These are phyloP conservation scores for Podarcis cretensis DNA, from an alignment of 2,113 vertebrate genomes.

Conservation along the genomic window DNA sequence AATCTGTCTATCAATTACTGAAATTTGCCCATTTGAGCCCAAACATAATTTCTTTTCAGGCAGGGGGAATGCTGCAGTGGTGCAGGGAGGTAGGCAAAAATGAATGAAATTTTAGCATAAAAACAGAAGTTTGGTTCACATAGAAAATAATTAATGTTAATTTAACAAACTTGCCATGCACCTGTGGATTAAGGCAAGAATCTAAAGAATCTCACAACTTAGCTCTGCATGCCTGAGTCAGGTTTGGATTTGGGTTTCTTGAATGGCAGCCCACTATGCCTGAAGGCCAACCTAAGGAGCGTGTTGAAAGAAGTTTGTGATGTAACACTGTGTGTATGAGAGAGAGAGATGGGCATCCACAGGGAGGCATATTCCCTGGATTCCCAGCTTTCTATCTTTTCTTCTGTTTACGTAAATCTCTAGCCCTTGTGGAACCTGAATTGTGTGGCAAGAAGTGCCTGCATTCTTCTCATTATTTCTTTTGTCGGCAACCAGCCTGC, in stretches of 20 bases:
- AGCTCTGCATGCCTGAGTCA: not conserved
- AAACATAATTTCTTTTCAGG: not conserved
- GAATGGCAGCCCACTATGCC: not conserved
- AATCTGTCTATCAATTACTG: conserved; percentile 18
- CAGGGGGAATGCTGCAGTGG: not conserved
- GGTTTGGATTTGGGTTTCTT: not conserved
- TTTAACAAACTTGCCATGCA: not conserved
- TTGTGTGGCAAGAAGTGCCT: no score
- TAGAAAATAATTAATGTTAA: not conserved
- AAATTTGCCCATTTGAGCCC: not conserved
- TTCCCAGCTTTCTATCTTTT: no score
- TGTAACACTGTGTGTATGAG: not conserved
- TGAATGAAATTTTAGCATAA: not conserved
- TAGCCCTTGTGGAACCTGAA: no score
- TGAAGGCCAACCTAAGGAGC: not conserved
- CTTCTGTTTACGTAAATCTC: no score
- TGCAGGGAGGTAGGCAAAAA: not conserved
- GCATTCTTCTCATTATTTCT: no score
- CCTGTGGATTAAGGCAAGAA: not conserved
- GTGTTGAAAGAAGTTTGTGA: not conserved
- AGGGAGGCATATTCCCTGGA: not conserved
- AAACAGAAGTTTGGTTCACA: conserved; percentile 18
- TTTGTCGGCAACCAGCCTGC: no score
- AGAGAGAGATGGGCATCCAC: not conserved
- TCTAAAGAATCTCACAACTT: not conserved